Percentiles rank a stretch among this genome's conserved stretches.
Evolutionary conservation across 2,888 invertebrate genomes (phyloP).

Genomic region (Leptothorax acervorum): DNA sequence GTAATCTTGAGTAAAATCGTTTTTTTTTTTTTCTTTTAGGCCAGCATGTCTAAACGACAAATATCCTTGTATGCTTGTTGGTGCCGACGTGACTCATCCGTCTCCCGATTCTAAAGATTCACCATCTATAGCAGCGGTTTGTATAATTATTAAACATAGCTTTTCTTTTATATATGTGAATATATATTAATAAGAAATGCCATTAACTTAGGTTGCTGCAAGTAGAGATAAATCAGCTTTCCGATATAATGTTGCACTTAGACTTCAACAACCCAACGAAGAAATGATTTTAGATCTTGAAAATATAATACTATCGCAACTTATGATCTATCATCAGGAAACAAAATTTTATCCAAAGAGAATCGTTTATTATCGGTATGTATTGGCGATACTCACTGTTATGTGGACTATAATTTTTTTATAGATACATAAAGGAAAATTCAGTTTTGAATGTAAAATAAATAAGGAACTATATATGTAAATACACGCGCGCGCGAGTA

Average conservation of each 20-base stretch:
- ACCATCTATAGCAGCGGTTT: slow-evolving; percentile 88
- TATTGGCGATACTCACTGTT: background rate
- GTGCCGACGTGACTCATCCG: slow-evolving; percentile 97
- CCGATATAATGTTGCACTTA: slow-evolving; percentile 91
- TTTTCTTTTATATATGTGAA: background rate
- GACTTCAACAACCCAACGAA: slow-evolving; percentile 90
- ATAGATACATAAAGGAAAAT: background rate
- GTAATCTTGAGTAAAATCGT: background rate
- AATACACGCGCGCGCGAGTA: background rate
- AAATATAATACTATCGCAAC: slow-evolving; percentile 89
- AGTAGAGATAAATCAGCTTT: slow-evolving; percentile 90
- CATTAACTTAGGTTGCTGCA: slow-evolving; percentile 88
- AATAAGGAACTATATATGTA: background rate
- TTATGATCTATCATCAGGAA: slow-evolving; percentile 87
- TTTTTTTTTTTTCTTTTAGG: slow-evolving; percentile 40
- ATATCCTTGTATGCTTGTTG: slow-evolving; percentile 90
- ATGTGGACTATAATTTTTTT: background rate
- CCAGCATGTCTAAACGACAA: slow-evolving; percentile 50
- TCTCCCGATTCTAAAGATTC: slow-evolving; percentile 89
- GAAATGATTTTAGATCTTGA: slow-evolving; percentile 93
- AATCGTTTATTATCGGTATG: slow-evolving; percentile 89
- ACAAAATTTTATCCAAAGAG: slow-evolving; percentile 87
- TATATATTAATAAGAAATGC: background rate
- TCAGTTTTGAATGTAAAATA: background rate
- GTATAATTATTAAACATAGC: slow-evolving; percentile 50